These are phyloP conservation scores for Tokudaia tokunoshimensis DNA, from an alignment of 2,797 vertebrate genomes.

Conservation along the genomic window DNA sequence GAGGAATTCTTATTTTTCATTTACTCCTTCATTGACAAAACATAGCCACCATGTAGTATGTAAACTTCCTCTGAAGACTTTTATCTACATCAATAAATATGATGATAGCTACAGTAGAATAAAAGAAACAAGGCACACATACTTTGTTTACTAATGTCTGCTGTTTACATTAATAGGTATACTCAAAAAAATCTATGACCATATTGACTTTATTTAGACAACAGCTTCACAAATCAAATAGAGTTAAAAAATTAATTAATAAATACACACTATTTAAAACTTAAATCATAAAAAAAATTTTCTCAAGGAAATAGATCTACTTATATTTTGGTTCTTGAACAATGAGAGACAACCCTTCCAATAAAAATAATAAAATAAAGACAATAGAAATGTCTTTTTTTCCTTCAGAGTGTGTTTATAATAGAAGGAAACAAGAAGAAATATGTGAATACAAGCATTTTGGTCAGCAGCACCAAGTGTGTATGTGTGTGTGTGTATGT, in stretches of 20 bases:
- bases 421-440: not conserved
- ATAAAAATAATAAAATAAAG: not conserved
- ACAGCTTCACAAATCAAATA: not conserved
- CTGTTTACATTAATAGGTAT: not conserved
- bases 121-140: not conserved
- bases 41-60: not conserved
- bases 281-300: not conserved
- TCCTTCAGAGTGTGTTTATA: not conserved
- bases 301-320: no score
- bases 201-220: not conserved
- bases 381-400: not conserved
- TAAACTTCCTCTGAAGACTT: not conserved
- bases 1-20: not conserved
- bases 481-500: not conserved
- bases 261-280: not conserved
- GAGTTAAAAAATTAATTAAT: not conserved
- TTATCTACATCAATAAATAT: not conserved
- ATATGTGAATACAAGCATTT: not conserved
- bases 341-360: not conserved
- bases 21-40: not conserved
- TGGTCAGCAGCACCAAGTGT: not conserved
- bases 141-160: not conserved
- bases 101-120: not conserved
- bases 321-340: not conserved
- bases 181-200: not conserved